phyloP scores from a whole-genome alignment of 2,113 vertebrate genomes.

The Fregetta grallaria region DNA sequence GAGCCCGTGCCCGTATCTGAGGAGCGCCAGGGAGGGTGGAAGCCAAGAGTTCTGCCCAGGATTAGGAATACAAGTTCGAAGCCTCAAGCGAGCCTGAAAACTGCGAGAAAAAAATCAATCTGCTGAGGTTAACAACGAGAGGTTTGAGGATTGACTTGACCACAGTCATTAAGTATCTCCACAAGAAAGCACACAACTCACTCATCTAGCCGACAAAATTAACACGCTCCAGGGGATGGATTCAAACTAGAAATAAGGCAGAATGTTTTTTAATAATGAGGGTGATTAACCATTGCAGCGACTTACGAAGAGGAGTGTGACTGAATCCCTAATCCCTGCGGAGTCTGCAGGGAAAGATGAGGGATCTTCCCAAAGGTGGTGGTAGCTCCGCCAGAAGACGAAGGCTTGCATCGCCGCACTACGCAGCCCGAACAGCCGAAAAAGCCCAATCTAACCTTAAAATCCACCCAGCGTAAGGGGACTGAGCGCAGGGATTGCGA shows the following conservation, averaged over 20 bases:
- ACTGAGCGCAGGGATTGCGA: fast-evolving
- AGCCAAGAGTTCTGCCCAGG: fast-evolving
- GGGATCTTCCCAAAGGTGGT: background rate
- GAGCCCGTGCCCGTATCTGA: background rate
- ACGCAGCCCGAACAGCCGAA: fast-evolving
- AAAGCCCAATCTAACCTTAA: background rate
- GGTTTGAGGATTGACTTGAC: background rate
- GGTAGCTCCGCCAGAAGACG: background rate
- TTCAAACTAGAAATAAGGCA: background rate
- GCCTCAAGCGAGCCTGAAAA: background rate
- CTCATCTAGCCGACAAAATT: background rate
- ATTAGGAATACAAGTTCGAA: background rate
- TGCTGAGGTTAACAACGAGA: background rate
- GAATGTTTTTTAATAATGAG: background rate
- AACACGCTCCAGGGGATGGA: background rate
- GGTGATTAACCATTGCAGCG: background rate
- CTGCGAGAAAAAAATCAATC: background rate
- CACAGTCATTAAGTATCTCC: background rate
- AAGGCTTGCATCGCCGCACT: background rate
- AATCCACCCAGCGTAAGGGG: fast-evolving
- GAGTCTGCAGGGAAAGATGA: background rate
- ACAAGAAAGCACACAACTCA: background rate
- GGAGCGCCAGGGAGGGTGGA: background rate
- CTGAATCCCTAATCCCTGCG: background rate
- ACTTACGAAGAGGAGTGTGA: background rate